A percentile compares a stretch with the other conserved stretches of the same genome.
Conservation (phyloP, 1,140 invertebrate genomes). For the Pseudomyrmex cubaensis region DNA sequence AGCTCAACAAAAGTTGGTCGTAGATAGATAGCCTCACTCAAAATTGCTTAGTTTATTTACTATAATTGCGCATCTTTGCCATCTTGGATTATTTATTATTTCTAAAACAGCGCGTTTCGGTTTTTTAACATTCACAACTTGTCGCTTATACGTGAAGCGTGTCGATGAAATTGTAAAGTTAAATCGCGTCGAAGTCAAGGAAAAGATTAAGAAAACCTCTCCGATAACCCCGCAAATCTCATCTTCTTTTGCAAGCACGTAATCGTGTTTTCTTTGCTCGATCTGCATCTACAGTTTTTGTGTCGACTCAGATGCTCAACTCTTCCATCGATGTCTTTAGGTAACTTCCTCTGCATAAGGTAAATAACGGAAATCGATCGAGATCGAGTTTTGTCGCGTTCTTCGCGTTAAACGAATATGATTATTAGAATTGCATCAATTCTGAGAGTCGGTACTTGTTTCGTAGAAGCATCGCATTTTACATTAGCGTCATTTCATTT, state of each 20-base stretch:
- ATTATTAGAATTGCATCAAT: neutral
- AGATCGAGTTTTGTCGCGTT: constrained; percentile 3
- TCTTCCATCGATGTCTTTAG: constrained; percentile 6
- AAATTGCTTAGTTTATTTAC: constrained; percentile 64
- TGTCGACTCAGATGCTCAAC: neutral
- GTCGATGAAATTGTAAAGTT: constrained; percentile 14
- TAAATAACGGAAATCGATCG: constrained; percentile 5
- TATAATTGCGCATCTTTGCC: neutral
- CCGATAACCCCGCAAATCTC: constrained; percentile 29
- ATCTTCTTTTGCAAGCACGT: constrained; percentile 25
- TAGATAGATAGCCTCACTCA: constrained; percentile 54
- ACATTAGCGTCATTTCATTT: neutral
- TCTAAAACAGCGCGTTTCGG: neutral
- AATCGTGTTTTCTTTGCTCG: constrained; percentile 17
- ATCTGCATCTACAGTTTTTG: constrained; percentile 15
- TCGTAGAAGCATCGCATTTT: neutral
- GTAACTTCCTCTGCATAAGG: neutral
- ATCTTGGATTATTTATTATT: constrained; percentile 60
- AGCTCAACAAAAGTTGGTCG: constrained; percentile 38
- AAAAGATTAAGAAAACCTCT: constrained; percentile 44
- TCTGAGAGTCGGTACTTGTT: neutral
- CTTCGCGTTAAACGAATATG: neutral
- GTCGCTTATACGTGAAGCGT: too few relatives aligned
- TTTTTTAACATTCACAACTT: too few relatives aligned
- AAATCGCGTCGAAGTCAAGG: neutral